Evolutionary conservation across 2,888 invertebrate species (phyloP), one percentile per base, ranked within the genome.

Genomic region (Pseudanteris insignis): DNA sequence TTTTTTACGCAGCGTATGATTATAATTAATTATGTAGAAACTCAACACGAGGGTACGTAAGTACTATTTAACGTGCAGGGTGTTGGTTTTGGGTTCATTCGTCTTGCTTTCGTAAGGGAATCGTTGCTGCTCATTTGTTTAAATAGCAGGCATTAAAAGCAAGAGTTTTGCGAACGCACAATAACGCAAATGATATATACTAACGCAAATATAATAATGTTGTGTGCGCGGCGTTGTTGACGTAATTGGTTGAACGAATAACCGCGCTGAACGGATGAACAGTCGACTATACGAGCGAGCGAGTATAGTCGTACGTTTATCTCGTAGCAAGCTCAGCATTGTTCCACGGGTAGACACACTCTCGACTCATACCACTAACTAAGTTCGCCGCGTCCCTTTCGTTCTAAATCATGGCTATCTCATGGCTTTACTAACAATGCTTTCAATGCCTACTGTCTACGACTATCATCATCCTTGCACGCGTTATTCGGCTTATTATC

Each of bases 351-450:
- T 33, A 47, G 47, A 37, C 46, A 7, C 38, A 11, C 50, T 46
- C 43, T 10, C 24, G 15, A 21, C 47, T 46, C 46, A 15, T 33
- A 55, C 48, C 48, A 32, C 61, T 38, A 37, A 40, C 68, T 65
- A 51, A 33, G 47, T 58, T 55, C 64, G 44, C 64, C 63, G 37
- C 59, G 48, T 50, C 63, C 63, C 63, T 50, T 58, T 63, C 65
- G 62, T 70, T 70, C 73, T 75, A 74, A 75, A 75, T 75, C 74
- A 75, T 68, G 58, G 69, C 72, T 74, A 73, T 74, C 72, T 74
- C 71, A 55, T 58, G 67, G 72, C 70, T 74, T 72, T 72, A 69
- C 73, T 69, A 74, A 75, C 75, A 75, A 75, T 73, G 73, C 70
- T 65, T 58, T 61, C 67, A 54, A 68, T 61, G 63, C 65, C 62